These are phyloP conservation scores for Callorhinus ursinus DNA, from an alignment of 2,113 vertebrate genomes.

Conservation along the genomic window DNA sequence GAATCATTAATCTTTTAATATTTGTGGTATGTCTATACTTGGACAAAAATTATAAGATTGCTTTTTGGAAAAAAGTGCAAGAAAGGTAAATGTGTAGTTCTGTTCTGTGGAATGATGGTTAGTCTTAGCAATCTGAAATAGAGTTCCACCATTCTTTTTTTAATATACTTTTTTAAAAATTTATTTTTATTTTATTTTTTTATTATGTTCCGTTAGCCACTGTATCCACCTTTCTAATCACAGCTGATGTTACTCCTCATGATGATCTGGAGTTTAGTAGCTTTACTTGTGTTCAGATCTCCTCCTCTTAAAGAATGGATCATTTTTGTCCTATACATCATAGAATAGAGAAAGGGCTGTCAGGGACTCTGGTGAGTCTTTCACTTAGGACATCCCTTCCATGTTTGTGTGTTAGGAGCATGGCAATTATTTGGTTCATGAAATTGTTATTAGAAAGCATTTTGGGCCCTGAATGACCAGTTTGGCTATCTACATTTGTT, in stretches of 20 bases:
- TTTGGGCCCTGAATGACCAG: neutral
- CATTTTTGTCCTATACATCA: neutral
- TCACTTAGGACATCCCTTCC: neutral
- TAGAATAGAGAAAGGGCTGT: neutral
- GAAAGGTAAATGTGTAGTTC: neutral
- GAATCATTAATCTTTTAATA: neutral
- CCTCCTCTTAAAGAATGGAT: neutral
- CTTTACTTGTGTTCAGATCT: neutral
- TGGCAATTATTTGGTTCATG: neutral
- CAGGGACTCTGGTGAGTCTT: neutral
- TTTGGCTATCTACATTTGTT: neutral
- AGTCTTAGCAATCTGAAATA: neutral
- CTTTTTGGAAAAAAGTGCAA: neutral
- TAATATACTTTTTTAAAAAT: no score
- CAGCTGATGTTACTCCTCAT: neutral
- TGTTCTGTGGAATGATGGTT: neutral
- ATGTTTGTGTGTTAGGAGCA: neutral
- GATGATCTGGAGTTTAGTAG: neutral
- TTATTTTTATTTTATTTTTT: no score
- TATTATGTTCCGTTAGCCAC: no score
- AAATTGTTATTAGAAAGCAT: neutral
- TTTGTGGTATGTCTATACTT: conserved; percentile 6
- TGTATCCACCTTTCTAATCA: neutral
- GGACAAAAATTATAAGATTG: neutral
- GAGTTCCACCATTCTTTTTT: neutral